Evolutionary conservation across 2,888 invertebrate species (phyloP).

Genomic region (Notocelia uddmanniana): DNA sequence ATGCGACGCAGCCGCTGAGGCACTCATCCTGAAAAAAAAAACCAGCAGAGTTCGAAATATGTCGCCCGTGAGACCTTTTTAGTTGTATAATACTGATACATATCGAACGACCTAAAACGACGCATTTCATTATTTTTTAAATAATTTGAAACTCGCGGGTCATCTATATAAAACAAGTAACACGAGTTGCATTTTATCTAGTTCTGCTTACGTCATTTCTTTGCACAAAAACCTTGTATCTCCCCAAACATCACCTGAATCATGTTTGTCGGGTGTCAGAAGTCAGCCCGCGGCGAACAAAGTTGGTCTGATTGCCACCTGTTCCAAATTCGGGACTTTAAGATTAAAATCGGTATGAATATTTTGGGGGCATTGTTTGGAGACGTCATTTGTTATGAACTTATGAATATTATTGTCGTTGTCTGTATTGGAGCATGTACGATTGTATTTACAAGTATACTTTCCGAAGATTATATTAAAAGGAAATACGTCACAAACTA

Average conservation of each 20-base stretch:
- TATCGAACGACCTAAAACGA: too few relatives aligned
- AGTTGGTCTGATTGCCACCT: constrained; percentile 34
- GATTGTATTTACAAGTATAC: background rate
- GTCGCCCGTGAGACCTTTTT: too few relatives aligned
- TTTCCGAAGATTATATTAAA: background rate
- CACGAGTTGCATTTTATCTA: too few relatives aligned
- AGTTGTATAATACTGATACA: too few relatives aligned
- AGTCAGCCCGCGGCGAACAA: constrained; percentile 20
- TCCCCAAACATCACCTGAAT: constrained; percentile 24
- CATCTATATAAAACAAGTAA: too few relatives aligned
- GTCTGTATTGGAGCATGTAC: background rate
- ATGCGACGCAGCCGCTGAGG: too few relatives aligned
- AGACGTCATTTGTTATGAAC: constrained; percentile 6
- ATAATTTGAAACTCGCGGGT: too few relatives aligned
- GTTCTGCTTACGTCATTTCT: background rate
- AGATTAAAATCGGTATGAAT: constrained; percentile 36
- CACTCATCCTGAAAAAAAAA: too few relatives aligned
- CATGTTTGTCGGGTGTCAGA: constrained; percentile 12
- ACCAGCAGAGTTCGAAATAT: too few relatives aligned
- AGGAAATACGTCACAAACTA: too few relatives aligned
- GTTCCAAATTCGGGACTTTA: constrained; percentile 32
- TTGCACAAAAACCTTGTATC: background rate
- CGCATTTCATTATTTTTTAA: too few relatives aligned
- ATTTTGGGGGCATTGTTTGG: constrained; percentile 26
- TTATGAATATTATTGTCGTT: constrained; percentile 5